A percentile compares a stretch with the other conserved stretches of the same genome.
Evolutionary conservation across 2,888 invertebrate species (phyloP).

Genomic region (Ommatoiulus sabulosus): DNA sequence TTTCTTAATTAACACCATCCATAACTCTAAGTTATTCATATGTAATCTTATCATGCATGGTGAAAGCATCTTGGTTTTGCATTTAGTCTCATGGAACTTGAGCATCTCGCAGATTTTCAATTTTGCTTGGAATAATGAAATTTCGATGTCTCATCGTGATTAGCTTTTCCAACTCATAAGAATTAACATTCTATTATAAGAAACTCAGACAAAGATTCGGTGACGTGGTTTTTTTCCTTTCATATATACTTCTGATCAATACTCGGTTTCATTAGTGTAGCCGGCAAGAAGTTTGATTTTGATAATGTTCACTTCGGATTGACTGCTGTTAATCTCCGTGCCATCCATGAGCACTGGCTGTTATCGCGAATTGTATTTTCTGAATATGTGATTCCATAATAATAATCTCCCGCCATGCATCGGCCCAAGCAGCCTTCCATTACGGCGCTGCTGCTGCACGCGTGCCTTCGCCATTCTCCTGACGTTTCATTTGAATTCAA

Average conservation of each 20-base stretch:
- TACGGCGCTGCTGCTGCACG: background rate
- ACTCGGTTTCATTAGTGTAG: background rate
- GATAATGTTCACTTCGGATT: background rate
- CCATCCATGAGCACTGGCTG: constrained; percentile 3
- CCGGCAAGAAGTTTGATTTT: background rate
- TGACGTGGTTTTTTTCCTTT: background rate
- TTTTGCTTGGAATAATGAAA: background rate
- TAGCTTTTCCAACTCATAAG: background rate
- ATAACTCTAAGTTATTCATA: too few species aligned
- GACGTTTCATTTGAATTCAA: background rate
- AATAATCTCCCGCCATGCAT: background rate
- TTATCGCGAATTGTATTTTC: constrained; percentile 14
- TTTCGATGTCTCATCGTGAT: background rate
- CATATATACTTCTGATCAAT: background rate
- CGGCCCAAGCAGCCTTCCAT: background rate
- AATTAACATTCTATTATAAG: background rate
- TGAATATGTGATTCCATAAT: constrained; percentile 14
- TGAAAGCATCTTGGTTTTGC: background rate
- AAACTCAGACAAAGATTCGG: background rate
- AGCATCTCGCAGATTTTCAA: background rate
- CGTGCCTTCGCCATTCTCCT: background rate
- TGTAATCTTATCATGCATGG: background rate
- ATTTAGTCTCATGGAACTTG: background rate
- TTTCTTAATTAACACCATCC: too few species aligned
- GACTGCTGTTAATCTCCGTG: background rate